Evolutionary conservation across 2,797 vertebrate genomes (phyloP).

Genomic region (Sebastes taczanowskii): DNA sequence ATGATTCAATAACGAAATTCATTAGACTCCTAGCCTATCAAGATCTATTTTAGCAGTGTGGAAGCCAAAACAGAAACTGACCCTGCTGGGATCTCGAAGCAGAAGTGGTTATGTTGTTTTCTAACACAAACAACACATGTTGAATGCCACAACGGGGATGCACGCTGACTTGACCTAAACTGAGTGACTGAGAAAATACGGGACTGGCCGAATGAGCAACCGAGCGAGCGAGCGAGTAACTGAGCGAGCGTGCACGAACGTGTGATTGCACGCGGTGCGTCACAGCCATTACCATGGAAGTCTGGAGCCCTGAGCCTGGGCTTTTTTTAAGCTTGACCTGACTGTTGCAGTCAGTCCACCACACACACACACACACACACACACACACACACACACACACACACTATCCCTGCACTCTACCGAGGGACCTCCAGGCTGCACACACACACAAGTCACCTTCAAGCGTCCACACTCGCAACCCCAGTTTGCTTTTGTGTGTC

Average conservation of each 20-base stretch:
- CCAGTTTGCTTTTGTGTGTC: constrained; percentile 14
- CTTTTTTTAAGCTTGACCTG: constrained; percentile 68
- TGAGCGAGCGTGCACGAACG: constrained; percentile 6
- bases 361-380: constrained; percentile 21
- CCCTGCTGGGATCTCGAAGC: neutral
- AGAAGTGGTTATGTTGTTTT: neutral
- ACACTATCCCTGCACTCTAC: constrained; percentile 10
- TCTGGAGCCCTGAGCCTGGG: constrained; percentile 47
- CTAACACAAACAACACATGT: neutral
- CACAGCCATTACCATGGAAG: constrained; percentile 43
- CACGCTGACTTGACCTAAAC: neutral
- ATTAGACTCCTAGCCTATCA: neutral
- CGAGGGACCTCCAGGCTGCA: constrained; percentile 52
- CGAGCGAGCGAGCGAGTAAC: neutral
- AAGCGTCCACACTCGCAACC: constrained; percentile 45
- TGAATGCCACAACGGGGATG: neutral
- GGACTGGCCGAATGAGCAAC: neutral
- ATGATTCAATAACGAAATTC: neutral
- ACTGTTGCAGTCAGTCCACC: constrained; percentile 38
- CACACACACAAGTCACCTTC: constrained; percentile 62
- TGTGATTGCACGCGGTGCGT: constrained; percentile 47
- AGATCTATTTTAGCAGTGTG: neutral
- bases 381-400: constrained; percentile 13
- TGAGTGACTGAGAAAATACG: constrained; percentile 2
- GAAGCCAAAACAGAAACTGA: neutral